These are phyloP conservation scores for Eulemur rufifrons DNA, from an alignment of 2,113 vertebrate species.

Conservation along the genomic window DNA sequence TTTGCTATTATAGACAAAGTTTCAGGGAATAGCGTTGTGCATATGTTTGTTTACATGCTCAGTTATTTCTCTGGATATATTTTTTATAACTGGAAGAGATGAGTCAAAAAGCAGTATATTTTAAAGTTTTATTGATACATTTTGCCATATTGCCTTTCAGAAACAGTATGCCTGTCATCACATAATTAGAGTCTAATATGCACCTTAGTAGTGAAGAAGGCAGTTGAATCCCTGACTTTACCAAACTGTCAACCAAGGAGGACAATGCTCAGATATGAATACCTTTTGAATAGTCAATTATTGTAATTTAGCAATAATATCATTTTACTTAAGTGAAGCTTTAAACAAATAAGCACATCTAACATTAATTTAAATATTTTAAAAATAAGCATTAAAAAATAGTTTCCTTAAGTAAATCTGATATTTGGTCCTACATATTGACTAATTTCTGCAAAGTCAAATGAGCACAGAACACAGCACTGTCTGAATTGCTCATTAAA, in stretches of 20 bases:
- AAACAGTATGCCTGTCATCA: background rate
- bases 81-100: background rate
- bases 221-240: background rate
- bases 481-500: background rate
- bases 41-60: background rate
- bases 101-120: background rate
- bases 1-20: background rate
- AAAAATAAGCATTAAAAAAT: background rate
- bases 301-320: background rate
- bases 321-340: background rate
- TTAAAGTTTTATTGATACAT: background rate
- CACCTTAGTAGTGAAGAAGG: background rate
- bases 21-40: background rate
- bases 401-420: background rate
- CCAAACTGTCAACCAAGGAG: background rate
- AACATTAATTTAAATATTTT: background rate
- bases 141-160: background rate
- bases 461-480: background rate
- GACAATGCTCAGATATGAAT: background rate
- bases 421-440: background rate
- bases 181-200: background rate
- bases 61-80: background rate
- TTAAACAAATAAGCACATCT: background rate
- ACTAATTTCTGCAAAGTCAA: background rate
- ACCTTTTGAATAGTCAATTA: background rate